Base-by-base conservation (phyloP, 2,797 vertebrate genomes). In the Falco naumanni region DNA sequence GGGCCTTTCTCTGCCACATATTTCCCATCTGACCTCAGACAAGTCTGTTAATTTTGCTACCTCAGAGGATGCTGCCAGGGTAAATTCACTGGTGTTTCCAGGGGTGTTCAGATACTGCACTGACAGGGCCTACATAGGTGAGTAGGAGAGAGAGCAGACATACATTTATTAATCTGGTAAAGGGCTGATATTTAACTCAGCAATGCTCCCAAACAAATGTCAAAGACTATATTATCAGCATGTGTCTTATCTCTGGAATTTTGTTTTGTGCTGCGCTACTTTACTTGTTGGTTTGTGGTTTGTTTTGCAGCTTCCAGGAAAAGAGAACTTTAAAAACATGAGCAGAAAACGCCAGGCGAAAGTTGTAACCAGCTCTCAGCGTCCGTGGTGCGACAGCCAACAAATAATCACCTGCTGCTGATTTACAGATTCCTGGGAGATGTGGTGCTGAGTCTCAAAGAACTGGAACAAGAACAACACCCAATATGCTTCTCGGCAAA, bases 371-470 rank as follows among this genome's bases (percentile, higher is more conserved):
- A 11, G 34, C 81, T 90, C 90, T 91, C 90, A 60, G 77, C 87
- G 56, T 85, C 78, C 1, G 0, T 79, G 45, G 20, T 83, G 24
- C 79, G 66, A 80, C 84, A 94, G 88, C 93, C 94, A 96, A 77
- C 64, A 90, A 81, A 51, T 61, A 90, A 90, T 95, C 82, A 96
- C 89, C 90, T 95, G 87, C 88, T 96, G 91, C 59, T 91, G 84
- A 96, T 87, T 96, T 96, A 93, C 82, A 96, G 95, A 95, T 87
- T 92, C 88, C 90, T 85, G 54, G 56, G 84, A 96, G 79, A 88
- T 82, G 71, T 64, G 78, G 56, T 95, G 80, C 88, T 86, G 86
- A 95, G 48, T 57, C 84, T 93, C 41, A 70, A 96, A 89, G 69
- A 91, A 93, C 85, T 90, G 84, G 83, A 95, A 89, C 28, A 14